Base-by-base conservation (phyloP, 2,888 invertebrate species). In the Seira ritae region DNA sequence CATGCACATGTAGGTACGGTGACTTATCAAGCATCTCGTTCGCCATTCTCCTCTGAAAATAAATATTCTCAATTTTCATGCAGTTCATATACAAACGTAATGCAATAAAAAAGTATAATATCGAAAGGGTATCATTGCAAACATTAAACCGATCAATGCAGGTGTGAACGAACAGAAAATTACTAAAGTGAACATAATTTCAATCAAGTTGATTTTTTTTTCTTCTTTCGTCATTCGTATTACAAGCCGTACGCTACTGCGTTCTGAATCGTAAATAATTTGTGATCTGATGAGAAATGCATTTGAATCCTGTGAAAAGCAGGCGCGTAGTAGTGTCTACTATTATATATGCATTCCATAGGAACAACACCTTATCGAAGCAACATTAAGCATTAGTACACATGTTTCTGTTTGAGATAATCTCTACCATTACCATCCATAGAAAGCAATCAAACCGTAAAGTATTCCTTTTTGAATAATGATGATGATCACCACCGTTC, bases 151-250 rank as follows among this genome's bases (percentile, higher is more conserved):
- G 60, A 77, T 77, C 69, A 77, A 42, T 23, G 60, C 70, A 83
- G 74, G 83, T 83, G 83, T 83, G 83, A 83, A 83, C 75, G 83
- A 74, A 74, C 83, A 78, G 78, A 83, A 83, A 83, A 83, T 83
- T 79, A 70, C 65, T 31, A 68, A 46, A 83, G 19, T 83, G 78
- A 78, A 23, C 70, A 83, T 78, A 72, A 74, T 78, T 77, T 83
- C 83, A 83, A 79, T 83, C 83, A 83, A 78, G 55, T 79, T 67
- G 67, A 19, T 37, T 42, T 46, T 74, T 24, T 22, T 37, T 31
- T 17, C 8, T 55, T 71, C 78, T 71, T 19, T 67, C 15, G 17
- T 67, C 24, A 22, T n/a, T n/a, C n/a, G n/a, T 67, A 55, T 37
- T 71, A 46, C 42, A 66, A 37, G 23, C 4, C 1, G 22, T 60